Percentiles rank a stretch among this genome's conserved stretches.
These are phyloP conservation scores for Polia nebulosa DNA, from an alignment of 2,888 invertebrate genomes.

Conservation along the genomic window DNA sequence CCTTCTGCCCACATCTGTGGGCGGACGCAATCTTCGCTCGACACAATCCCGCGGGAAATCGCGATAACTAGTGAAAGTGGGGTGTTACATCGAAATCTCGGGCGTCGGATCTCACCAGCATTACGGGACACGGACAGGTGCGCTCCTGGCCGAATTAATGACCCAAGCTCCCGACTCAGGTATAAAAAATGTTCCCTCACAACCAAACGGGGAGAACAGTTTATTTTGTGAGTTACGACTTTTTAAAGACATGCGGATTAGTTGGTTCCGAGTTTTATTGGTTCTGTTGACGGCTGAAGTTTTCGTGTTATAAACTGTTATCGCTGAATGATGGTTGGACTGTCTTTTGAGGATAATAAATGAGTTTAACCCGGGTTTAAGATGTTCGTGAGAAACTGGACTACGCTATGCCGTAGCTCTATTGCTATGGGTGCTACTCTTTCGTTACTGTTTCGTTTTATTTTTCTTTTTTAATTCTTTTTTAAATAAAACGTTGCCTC, in stretches of 20 bases:
- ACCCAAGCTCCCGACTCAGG: constrained; percentile 61
- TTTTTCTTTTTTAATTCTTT: too few relatives aligned
- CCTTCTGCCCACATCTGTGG: constrained; percentile 25
- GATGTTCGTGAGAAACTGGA: neutral
- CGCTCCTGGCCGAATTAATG: constrained; percentile 71
- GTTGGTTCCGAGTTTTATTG: constrained; percentile 57
- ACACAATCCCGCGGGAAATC: constrained; percentile 63
- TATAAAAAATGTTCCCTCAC: constrained; percentile 66
- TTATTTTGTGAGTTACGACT: constrained; percentile 65
- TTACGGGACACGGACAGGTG: constrained; percentile 71
- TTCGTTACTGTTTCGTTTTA: neutral
- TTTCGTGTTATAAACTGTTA: constrained; percentile 47
- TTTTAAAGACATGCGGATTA: constrained; percentile 63
- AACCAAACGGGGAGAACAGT: constrained; percentile 62
- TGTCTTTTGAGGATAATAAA: constrained; percentile 29
- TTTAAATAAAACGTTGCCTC: too few relatives aligned
- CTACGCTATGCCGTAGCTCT: constrained; percentile 36
- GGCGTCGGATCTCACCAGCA: constrained; percentile 64
- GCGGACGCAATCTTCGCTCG: constrained; percentile 53
- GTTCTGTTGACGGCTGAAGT: constrained; percentile 42
- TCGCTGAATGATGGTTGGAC: constrained; percentile 27
- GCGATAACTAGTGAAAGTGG: constrained; percentile 69
- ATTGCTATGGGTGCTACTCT: constrained; percentile 39
- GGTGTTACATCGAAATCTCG: constrained; percentile 65
- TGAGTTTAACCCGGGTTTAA: constrained; percentile 11